Conservation (phyloP, 1,140 invertebrate species). For the Brachionus plicatilis region DNA sequence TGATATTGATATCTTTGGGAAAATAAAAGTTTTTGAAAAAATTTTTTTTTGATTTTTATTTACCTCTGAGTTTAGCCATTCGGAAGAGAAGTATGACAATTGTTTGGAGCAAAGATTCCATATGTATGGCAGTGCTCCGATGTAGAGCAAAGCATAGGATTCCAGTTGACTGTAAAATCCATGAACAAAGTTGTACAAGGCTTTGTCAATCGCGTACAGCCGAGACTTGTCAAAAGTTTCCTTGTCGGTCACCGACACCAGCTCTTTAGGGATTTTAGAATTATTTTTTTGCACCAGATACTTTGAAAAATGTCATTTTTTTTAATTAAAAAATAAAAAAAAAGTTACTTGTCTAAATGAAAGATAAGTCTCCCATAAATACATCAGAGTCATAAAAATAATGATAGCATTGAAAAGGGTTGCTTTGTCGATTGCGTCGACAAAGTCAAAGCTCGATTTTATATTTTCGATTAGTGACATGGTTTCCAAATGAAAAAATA, state of each 20-base stretch:
- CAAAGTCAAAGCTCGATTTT: constrained; percentile 24
- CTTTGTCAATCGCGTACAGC: constrained; percentile 4
- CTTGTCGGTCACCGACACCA: background rate
- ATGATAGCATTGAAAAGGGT: constrained; percentile 4
- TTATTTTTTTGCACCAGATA: background rate
- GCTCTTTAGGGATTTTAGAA: background rate
- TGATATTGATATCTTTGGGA: constrained; percentile 1
- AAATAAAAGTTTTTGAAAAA: background rate
- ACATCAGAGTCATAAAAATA: constrained; percentile 31
- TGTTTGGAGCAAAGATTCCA: constrained; percentile 16
- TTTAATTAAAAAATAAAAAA: background rate
- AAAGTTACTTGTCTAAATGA: constrained; percentile 36
- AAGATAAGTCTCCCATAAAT: constrained; percentile 29
- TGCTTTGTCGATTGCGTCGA: constrained; percentile 24
- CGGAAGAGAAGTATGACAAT: background rate
- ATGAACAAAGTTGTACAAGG: background rate
- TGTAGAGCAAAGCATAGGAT: background rate
- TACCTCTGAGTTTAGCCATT: constrained; percentile 23
- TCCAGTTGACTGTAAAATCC: constrained; percentile 24
- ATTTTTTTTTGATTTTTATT: background rate
- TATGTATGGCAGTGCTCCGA: background rate
- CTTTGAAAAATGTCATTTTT: background rate
- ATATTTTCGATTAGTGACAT: constrained; percentile 5
- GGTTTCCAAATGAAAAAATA: background rate
- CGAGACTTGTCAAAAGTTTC: constrained; percentile 37